Conservation (phyloP, 2,888 invertebrate species). For the Cheilosia impressa region DNA sequence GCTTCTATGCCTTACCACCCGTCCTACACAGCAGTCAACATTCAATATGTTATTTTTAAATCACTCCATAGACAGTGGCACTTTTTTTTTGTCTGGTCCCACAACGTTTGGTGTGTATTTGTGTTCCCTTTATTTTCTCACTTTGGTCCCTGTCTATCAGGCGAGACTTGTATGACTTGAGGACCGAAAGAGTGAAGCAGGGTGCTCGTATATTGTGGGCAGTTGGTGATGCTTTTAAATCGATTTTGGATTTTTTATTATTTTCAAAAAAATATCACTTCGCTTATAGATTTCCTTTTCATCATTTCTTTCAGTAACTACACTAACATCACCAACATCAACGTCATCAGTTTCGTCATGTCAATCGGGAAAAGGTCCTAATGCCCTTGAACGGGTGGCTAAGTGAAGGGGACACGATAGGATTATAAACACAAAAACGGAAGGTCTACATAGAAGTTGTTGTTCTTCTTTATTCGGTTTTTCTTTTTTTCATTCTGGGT, state of each 20-base stretch:
- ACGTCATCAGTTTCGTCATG: slow-evolving; percentile 45
- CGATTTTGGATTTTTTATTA: slow-evolving; percentile 56
- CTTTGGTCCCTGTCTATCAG: slow-evolving; percentile 6
- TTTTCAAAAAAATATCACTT: slow-evolving; percentile 46
- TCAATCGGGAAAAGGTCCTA: slow-evolving; percentile 54
- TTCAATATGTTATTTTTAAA: no score
- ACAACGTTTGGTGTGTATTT: not conserved
- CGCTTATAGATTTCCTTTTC: slow-evolving; percentile 31
- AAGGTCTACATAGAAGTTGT: slow-evolving; percentile 53
- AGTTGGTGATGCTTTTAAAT: slow-evolving; percentile 53
- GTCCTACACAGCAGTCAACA: no score
- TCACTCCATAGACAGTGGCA: no score
- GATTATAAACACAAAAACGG: slow-evolving; percentile 49
- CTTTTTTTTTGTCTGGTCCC: not conserved
- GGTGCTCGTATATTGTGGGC: slow-evolving; percentile 3
- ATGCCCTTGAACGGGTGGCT: slow-evolving; percentile 6
- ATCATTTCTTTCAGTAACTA: not conserved
- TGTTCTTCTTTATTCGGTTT: slow-evolving; percentile 26
- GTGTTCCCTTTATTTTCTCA: not conserved
- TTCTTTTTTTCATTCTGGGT: not conserved
- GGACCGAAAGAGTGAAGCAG: not conserved
- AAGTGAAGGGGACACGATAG: slow-evolving; percentile 34
- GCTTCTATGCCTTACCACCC: no score
- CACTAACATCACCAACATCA: not conserved
- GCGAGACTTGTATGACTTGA: slow-evolving; percentile 5